Evolutionary conservation across 2,797 vertebrate genomes (phyloP).

Genomic region (Helicolenus hilgendorfi): DNA sequence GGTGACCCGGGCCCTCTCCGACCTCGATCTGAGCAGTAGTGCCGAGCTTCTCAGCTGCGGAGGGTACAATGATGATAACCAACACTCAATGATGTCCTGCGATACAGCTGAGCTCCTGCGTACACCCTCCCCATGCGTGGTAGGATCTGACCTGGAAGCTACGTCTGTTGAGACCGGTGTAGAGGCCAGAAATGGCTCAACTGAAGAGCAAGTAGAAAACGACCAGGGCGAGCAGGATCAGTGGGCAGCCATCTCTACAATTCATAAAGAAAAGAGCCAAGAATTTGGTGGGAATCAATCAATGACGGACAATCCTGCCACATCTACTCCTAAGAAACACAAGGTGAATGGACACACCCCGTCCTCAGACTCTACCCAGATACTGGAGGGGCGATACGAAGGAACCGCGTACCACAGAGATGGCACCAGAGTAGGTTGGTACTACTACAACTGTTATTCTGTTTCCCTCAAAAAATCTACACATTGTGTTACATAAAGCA

Average conservation of each 20-base stretch:
- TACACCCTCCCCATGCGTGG: conserved; percentile 64
- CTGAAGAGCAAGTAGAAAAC: conserved; percentile 4
- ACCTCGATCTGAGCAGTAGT: conserved; percentile 80
- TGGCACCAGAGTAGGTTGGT: conserved; percentile 92
- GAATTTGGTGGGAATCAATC: conserved; percentile 37
- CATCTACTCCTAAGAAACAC: conserved; percentile 93
- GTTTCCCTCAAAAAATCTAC: not conserved
- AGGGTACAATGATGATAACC: conserved; percentile 18
- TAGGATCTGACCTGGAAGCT: conserved; percentile 65
- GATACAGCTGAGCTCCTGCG: conserved; percentile 76
- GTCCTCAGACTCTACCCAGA: conserved; percentile 54
- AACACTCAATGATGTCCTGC: conserved; percentile 69
- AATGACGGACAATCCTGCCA: conserved; percentile 79
- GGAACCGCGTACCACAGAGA: conserved; percentile 94
- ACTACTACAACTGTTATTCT: not conserved
- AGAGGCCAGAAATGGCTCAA: not conserved
- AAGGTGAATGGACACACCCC: conserved; percentile 12
- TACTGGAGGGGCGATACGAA: conserved; percentile 91
- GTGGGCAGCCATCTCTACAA: conserved; percentile 65
- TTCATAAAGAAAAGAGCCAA: conserved; percentile 61
- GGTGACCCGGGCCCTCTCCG: conserved; percentile 80
- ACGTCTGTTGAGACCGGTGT: not conserved
- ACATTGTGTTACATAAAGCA: not conserved
- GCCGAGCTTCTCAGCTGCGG: conserved; percentile 47
- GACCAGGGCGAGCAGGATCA: conserved; percentile 4